These are phyloP conservation scores for Hypsibius dujardini DNA, from an alignment of 1,140 invertebrate species.

Conservation along the genomic window DNA sequence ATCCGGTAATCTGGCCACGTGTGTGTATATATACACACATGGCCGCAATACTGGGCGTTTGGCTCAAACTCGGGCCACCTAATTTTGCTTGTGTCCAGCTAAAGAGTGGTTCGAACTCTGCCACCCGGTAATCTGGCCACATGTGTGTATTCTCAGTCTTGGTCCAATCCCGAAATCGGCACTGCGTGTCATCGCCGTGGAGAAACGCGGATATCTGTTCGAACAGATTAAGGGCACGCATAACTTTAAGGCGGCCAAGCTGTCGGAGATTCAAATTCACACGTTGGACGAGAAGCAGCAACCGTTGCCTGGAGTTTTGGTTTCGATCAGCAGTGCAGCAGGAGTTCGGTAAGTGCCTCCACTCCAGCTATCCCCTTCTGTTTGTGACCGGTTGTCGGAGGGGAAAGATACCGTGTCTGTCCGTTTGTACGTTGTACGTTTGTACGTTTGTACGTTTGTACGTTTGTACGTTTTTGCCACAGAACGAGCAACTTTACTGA, in stretches of 20 bases:
- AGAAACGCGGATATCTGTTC: constrained; percentile 72
- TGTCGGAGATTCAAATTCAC: constrained; percentile 67
- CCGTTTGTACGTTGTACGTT: too few species aligned
- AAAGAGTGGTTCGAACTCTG: constrained; percentile 13
- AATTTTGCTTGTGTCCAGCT: constrained; percentile 27
- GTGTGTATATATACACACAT: too few species aligned
- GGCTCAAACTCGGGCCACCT: too few species aligned
- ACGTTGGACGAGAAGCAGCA: constrained; percentile 47
- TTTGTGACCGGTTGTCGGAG: too few species aligned
- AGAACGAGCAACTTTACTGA: constrained; percentile 67
- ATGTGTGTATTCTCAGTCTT: constrained; percentile 27
- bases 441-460: too few species aligned
- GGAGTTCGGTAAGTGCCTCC: constrained; percentile 29
- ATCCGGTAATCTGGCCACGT: too few species aligned
- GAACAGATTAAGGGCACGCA: constrained; percentile 46
- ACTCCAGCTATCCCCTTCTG: too few species aligned
- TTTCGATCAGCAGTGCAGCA: constrained; percentile 72
- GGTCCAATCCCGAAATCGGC: constrained; percentile 33
- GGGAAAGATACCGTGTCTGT: too few species aligned
- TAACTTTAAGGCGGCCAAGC: constrained; percentile 62
- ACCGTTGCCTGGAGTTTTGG: constrained; percentile 51
- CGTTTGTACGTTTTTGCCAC: constrained; percentile 42
- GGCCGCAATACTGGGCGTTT: too few species aligned
- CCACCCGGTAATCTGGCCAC: too few species aligned
- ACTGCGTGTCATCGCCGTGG: constrained; percentile 45